Base-by-base conservation (phyloP, 2,888 invertebrate species). In the Pharmacophagus antenor region DNA sequence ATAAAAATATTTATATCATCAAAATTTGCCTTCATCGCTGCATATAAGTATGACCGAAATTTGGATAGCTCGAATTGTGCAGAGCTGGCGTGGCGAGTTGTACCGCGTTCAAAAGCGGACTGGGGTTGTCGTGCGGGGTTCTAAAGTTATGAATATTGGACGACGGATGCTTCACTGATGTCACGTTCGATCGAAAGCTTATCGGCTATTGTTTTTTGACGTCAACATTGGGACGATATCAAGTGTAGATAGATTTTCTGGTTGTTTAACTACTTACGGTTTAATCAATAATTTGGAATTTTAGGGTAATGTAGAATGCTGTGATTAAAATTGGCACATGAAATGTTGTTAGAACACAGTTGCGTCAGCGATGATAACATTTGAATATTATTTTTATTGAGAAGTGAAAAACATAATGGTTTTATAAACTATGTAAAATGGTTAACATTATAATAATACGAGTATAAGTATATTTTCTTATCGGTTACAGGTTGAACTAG, bases 121-220 rank as follows among this genome's bases (percentile, higher is more conserved):
- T 90, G 88, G 78, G 78, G 74, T 76, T 76, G 76, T 78, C 79
- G 76, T 77, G 79, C 73, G 72, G 70, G 74, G 76, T 73, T 76
- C 68, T 69, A 74, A 76, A 77, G 74, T 80, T 82, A 80, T 71
- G 73, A 73, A 72, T 80, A 79, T 85, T 80, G 77, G 71, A 80
- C 83, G 82, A 79, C 72, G 74, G 76, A 78, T 80, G 74, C 73
- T 70, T 73, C 69, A 73, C 72, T 77, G 77, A 76, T 82, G 76
- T 73, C 76, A 80, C 78, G 79, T 74, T 76, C 77, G 77, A 76
- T 74, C 74, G 77, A 72, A 75, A 75, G 70, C 76, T 79, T 79
- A 82, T 81, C 84, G 80, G 80, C 77, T 81, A 80, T 82, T 37
- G n/a, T 4, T n/a, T 82, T 77, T 76, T 85, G 85, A 85, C 85